Base-by-base conservation (phyloP, 2,113 vertebrate genomes). In the Ochotona curzoniae region DNA sequence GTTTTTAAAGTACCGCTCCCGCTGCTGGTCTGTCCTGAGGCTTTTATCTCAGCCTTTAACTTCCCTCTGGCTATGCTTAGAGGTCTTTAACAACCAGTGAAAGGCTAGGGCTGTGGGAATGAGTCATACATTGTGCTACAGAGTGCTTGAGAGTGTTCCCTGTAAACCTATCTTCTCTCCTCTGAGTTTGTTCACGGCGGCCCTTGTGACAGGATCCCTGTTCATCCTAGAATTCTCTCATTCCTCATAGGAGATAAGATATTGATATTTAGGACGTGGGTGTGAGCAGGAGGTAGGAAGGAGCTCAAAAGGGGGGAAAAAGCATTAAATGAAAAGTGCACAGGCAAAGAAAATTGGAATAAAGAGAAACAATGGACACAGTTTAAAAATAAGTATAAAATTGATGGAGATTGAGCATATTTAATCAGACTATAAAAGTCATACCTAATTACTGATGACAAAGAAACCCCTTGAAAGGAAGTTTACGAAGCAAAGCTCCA, bases 391-490 rank as follows among this genome's bases (percentile, higher is more conserved):
- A 96, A 95, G 94, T 73, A 75, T 54, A 92, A 94, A 93, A 92
- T 64, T 88, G 83, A 69, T 49, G n/a, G 49, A 70, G 73, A 93
- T 91, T 89, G 84, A 94, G 83, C 71, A 91, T 89, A 93, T 93
- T 94, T 94, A 96, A 96, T 94, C 93, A 97, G 93, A 87, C 91
- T 91, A 78, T 95, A 96, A 97, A 97, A 95, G 87, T 96, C 86
- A 95, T 93, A 94, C 81, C 93, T 95, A 97, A 97, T 96, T 96
- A 94, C 87, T 75, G 69, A 80, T 93, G 94, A 96, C 95, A 97
- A 95, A 97, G 94, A 95, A 97, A 90, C 87, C 95, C 94, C 95
- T 95, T 95, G 93, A 96, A 97, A 96, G 96, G 96, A 96, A 97
- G 96, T 96, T 93, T 71, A 79, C 94, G 89, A 80, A 93, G 91